These are phyloP conservation scores for Idaea biselata DNA, from an alignment of 2,888 invertebrate genomes.

Conservation along the genomic window DNA sequence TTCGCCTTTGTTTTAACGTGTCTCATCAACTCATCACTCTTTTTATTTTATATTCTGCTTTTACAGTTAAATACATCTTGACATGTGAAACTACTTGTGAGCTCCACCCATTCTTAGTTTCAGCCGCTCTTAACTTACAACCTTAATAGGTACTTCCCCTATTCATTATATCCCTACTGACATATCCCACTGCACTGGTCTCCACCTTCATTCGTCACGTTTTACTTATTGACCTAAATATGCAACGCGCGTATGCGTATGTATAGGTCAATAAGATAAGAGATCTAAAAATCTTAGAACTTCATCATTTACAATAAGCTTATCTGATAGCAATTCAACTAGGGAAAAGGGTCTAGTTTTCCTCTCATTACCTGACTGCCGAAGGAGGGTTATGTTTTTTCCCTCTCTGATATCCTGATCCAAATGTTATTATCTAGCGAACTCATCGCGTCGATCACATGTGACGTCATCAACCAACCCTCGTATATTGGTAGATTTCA, in stretches of 20 bases:
- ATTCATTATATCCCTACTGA: not conserved
- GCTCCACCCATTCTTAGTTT: not conserved
- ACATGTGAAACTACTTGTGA: not conserved
- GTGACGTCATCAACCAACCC: constrained; percentile 35
- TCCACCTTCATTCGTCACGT: no score
- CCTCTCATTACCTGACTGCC: no score
- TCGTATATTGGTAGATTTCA: constrained; percentile 16
- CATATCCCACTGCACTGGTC: no score
- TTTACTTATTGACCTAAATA: no score
- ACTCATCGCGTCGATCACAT: constrained; percentile 36
- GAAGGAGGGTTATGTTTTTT: no score
- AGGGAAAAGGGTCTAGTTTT: constrained; percentile 3
- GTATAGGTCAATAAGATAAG: not conserved
- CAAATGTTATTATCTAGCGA: constrained; percentile 39
- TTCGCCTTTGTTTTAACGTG: constrained; percentile 53
- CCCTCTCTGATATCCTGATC: constrained; percentile 35
- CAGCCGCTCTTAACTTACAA: not conserved
- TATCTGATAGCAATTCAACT: not conserved
- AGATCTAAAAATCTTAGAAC: not conserved
- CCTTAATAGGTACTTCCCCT: not conserved
- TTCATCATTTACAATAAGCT: not conserved
- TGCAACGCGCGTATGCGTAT: not conserved
- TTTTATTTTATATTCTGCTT: constrained; percentile 24
- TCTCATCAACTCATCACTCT: constrained; percentile 30
- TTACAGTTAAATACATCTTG: constrained; percentile 4